Evolutionary conservation across 2,113 vertebrate species (phyloP).

Genomic region (Pipra filicauda): DNA sequence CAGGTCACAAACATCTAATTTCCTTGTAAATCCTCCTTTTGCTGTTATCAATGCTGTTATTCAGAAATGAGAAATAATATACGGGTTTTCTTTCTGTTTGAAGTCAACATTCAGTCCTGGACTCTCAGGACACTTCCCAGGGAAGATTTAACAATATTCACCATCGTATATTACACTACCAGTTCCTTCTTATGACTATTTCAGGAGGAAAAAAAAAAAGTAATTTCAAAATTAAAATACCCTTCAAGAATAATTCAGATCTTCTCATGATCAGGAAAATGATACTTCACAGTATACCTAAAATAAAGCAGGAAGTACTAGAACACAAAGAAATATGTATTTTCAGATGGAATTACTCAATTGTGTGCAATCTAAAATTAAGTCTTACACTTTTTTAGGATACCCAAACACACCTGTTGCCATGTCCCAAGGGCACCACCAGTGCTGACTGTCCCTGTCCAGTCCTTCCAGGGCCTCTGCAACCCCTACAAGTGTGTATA

Average conservation of each 20-base stretch:
- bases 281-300: not conserved
- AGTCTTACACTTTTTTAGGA: not conserved
- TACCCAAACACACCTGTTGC: not conserved
- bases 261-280: not conserved
- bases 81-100: not conserved
- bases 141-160: not conserved
- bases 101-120: not conserved
- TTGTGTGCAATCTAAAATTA: not conserved
- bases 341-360: not conserved
- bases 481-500: rapidly evolving
- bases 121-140: not conserved
- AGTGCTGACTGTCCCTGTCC: not conserved
- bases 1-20: not conserved
- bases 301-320: not conserved
- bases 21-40: not conserved
- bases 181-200: not conserved
- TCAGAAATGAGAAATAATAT: not conserved
- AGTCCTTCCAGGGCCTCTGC: not conserved
- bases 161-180: not conserved
- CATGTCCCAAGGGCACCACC: not conserved
- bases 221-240: not conserved
- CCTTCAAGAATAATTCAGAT: not conserved
- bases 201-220: not conserved
- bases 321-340: not conserved
- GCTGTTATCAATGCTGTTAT: not conserved